Evolutionary conservation across 1,140 invertebrate genomes (phyloP).

Genomic region (Panagrolaimus sp.): DNA sequence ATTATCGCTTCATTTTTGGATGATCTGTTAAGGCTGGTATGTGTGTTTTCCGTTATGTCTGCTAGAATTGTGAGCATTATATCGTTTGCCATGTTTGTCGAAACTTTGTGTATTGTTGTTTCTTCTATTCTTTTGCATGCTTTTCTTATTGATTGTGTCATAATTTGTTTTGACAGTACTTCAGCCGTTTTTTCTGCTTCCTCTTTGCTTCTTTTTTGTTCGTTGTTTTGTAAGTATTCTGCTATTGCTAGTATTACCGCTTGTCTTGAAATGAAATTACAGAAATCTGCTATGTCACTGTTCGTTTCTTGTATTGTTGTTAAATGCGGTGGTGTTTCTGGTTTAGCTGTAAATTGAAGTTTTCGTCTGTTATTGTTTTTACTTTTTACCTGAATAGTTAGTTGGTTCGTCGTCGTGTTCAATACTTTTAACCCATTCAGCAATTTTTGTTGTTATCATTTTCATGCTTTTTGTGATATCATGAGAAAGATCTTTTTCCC

Average conservation of each 20-base stretch:
- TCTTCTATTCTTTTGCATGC: too few relatives aligned
- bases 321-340: neutral
- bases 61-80: too few relatives aligned
- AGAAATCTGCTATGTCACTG: constrained; percentile 20
- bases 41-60: too few relatives aligned
- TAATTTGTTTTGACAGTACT: neutral
- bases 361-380: too few relatives aligned
- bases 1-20: too few relatives aligned
- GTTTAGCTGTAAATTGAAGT: neutral
- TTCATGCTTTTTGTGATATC: constrained; percentile 26
- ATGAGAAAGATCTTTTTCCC: neutral
- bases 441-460: constrained; percentile 34
- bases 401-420: constrained; percentile 35
- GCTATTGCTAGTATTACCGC: constrained; percentile 17
- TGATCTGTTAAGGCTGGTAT: too few relatives aligned
- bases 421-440: constrained; percentile 37
- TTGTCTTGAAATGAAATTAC: constrained; percentile 16
- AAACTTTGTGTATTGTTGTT: too few relatives aligned
- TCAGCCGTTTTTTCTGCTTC: neutral
- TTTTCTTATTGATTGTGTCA: neutral
- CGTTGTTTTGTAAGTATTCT: neutral
- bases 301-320: constrained; percentile 1
- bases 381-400: neutral
- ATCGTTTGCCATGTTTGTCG: too few relatives aligned
- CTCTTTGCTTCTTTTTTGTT: neutral